Conservation (phyloP, 2,888 invertebrate species). For the Gonocerus acuteangulatus region DNA sequence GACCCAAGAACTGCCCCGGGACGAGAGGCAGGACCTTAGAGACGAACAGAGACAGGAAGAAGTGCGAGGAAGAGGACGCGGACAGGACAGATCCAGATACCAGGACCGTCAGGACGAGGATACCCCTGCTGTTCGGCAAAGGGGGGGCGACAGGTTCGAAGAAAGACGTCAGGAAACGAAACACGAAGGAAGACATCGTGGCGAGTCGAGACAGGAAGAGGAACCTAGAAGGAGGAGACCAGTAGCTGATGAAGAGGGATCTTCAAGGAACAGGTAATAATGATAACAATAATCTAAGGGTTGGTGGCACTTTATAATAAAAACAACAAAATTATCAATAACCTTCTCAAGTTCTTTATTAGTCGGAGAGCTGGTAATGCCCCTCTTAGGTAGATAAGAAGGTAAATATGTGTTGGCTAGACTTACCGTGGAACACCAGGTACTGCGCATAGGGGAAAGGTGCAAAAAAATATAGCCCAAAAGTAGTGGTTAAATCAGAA, state of each 20-base stretch:
- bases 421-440: too few relatives aligned
- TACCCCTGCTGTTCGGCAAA: conserved; percentile 1
- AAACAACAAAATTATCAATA: too few relatives aligned
- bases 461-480: too few relatives aligned
- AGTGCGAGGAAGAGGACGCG: too few relatives aligned
- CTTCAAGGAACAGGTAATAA: conserved; percentile 8
- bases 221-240: conserved; percentile 2
- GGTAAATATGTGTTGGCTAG: too few relatives aligned
- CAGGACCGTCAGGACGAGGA: background rate
- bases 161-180: conserved; percentile 11
- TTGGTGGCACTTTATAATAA: too few relatives aligned
- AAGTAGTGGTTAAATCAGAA: too few relatives aligned
- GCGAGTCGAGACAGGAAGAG: conserved; percentile 1
- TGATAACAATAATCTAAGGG: too few relatives aligned
- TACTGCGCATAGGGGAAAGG: too few relatives aligned
- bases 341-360: too few relatives aligned
- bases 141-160: conserved; percentile 23
- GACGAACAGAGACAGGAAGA: background rate
- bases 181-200: conserved; percentile 12
- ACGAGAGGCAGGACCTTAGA: background rate
- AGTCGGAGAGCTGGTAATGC: too few relatives aligned
- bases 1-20: background rate
- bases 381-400: too few relatives aligned
- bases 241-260: background rate
- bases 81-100: background rate